Conservation (phyloP, 2,888 invertebrate genomes). For the Microctonus hyperodae region DNA sequence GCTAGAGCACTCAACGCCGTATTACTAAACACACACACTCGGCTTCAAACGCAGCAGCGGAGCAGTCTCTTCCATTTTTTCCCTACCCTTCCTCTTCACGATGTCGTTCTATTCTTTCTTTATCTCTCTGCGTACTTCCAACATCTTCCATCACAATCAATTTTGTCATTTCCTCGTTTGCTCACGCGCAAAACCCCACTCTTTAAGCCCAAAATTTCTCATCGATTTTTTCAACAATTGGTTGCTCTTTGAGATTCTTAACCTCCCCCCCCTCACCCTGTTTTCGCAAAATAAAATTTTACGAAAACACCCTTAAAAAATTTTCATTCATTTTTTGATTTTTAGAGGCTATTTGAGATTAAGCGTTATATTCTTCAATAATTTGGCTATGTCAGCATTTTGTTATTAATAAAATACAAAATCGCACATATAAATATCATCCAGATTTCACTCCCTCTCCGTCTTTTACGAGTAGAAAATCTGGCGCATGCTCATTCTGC, state of each 20-base stretch:
- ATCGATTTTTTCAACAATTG: not conserved
- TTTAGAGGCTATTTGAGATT: not conserved
- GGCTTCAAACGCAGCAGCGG: conserved; percentile 28
- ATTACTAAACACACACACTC: no score
- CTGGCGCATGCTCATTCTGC: not conserved
- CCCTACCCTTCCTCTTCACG: not conserved
- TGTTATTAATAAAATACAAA: not conserved
- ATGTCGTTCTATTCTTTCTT: not conserved
- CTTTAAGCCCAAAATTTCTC: no score
- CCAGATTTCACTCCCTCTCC: not conserved
- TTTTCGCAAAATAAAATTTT: not conserved
- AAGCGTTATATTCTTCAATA: not conserved
- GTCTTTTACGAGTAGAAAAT: not conserved
- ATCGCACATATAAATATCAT: not conserved
- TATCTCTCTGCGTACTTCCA: conserved; percentile 8
- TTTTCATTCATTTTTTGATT: no score
- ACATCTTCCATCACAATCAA: no score
- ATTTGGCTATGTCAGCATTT: not conserved
- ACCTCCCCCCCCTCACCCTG: no score
- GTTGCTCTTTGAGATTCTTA: no score
- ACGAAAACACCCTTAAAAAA: no score
- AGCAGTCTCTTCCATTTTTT: conserved; percentile 20
- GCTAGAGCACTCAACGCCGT: no score
- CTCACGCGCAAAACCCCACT: conserved; percentile 14
- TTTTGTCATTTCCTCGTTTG: no score